Percentiles rank a stretch among this genome's conserved stretches.
Conservation (phyloP, 2,113 vertebrate genomes). For the Anoplopoma fimbria region DNA sequence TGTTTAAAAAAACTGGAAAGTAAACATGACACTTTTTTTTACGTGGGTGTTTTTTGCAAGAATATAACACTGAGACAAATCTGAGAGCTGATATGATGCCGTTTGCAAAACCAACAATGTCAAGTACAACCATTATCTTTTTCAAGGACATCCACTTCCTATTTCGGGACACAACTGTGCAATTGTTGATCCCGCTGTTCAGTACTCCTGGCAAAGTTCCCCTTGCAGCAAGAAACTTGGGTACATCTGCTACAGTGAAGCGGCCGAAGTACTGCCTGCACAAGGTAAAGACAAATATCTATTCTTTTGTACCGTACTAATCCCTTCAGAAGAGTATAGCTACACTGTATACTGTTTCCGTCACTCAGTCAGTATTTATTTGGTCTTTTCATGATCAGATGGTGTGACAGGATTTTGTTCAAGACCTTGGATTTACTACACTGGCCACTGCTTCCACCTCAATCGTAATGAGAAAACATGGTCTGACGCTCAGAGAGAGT, state of each 20-base stretch:
- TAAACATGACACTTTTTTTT: neutral
- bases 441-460: constrained; percentile 88
- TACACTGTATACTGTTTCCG: neutral
- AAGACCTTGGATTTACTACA: constrained; percentile 87
- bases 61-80: neutral
- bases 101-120: neutral
- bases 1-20: neutral
- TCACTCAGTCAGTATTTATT: neutral
- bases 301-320: neutral
- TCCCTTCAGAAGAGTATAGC: neutral
- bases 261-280: constrained; percentile 30
- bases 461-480: constrained; percentile 83
- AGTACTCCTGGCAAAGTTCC: constrained; percentile 86
- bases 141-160: constrained; percentile 86
- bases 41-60: neutral
- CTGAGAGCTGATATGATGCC: neutral
- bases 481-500: constrained; percentile 83
- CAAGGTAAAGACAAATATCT: constrained; percentile 36
- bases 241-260: constrained; percentile 89
- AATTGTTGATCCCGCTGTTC: constrained; percentile 79
- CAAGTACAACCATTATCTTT: neutral
- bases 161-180: constrained; percentile 87
- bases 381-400: constrained; percentile 44
- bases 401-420: constrained; percentile 80
- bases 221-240: constrained; percentile 86